phyloP scores from a whole-genome alignment of 2,797 vertebrate species.

The Lacerta agilis region DNA sequence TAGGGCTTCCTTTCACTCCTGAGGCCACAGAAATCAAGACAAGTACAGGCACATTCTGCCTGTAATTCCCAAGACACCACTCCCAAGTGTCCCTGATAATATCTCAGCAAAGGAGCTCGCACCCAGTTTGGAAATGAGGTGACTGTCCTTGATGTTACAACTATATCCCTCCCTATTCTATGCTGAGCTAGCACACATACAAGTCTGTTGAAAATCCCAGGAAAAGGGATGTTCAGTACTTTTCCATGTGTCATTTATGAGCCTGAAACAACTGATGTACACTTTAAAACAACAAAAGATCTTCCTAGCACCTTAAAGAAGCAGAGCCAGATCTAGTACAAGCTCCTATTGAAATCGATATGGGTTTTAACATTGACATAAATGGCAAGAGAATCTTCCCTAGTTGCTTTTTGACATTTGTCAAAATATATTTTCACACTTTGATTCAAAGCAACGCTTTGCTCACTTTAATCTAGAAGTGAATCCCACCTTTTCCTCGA shows the following conservation, averaged over 20 bases:
- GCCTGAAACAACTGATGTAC: background rate
- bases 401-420: background rate
- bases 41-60: background rate
- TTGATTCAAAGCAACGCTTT: conserved; percentile 14
- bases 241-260: conserved; percentile 20
- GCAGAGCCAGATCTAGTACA: background rate
- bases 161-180: background rate
- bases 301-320: no score
- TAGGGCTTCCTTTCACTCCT: conserved; percentile 14
- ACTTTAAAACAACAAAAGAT: background rate
- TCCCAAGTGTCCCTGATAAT: background rate
- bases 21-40: conserved; percentile 15
- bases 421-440: background rate
- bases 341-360: background rate
- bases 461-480: background rate
- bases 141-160: conserved; percentile 1
- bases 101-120: conserved; percentile 31
- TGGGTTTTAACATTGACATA: background rate
- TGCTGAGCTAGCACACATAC: background rate
- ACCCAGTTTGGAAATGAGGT: background rate
- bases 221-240: conserved; percentile 22
- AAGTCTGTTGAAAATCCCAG: background rate
- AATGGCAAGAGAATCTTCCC: background rate
- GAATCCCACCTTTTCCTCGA: background rate
- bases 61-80: conserved; percentile 8